Base-by-base conservation (phyloP, 2,797 vertebrate genomes). In the Leptoclinus maculatus region DNA sequence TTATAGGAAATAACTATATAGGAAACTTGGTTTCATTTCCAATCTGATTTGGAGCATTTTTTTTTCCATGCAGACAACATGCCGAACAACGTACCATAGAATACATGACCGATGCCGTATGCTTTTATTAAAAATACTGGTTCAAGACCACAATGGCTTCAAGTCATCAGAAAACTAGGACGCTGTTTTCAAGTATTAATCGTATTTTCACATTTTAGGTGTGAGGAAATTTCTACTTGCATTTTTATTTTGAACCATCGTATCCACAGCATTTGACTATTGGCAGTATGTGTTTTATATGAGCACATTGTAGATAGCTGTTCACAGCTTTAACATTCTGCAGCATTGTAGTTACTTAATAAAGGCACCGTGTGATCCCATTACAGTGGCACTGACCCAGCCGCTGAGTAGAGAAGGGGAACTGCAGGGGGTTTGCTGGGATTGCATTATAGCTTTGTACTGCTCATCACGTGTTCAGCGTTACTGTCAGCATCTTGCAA, bases 401-500 rank as follows among this genome's bases (percentile, higher is more conserved):
- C 75, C 45, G 72, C 66, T 65, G 19, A 78, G 67, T 47, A 38
- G 54, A 88, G 88, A 93, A 95, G 89, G 93, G 95, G 94, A 96
- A 96, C 92, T 94, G 87, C 66, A 60, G 85, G 93, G 92, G 94
- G 88, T 79, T 94, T 95, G 91, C 95, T 94, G 78, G 77, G 87
- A 94, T 95, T 95, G 94, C 95, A 95, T 94, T 94, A 29, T 29
- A 94, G 86, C 77, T 66, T 64, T 83, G 86, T 88, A 66, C 79
- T 80, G 91, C 73, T 90, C 66, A 90, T 95, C 95, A 95, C 94
- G 90, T 95, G 95, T 76, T 83, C 16, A 71, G 72, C 71, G 57
- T 93, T 94, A 93, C 91, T 91, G 92, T 94, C 89, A 93, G 87
- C 80, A 69, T 85, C 81, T 95, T 95, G 94, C 95, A 91, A 95